Evolutionary conservation across 2,888 invertebrate genomes (phyloP).

Genomic region (Aleiodes alternator): DNA sequence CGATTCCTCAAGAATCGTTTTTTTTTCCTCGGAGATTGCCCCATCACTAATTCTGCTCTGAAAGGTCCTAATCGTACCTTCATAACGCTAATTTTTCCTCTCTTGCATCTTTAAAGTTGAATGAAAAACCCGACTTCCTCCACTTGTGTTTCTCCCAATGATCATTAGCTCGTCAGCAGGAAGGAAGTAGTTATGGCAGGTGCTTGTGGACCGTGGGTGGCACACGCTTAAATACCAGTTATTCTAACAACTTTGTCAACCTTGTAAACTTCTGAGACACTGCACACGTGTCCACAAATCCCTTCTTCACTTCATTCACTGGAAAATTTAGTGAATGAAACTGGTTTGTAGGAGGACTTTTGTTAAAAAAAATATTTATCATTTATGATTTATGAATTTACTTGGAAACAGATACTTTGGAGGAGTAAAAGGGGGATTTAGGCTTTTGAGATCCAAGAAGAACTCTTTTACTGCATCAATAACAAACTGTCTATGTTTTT

Average conservation of each 20-base stretch:
- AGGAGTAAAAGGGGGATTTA: background rate
- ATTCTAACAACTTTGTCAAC: slow-evolving; percentile 19
- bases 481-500: background rate
- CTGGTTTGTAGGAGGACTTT: background rate
- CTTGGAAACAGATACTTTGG: slow-evolving; percentile 11
- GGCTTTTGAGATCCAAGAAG: slow-evolving; percentile 4
- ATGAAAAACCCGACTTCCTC: background rate
- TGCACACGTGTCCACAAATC: slow-evolving; percentile 19
- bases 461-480: slow-evolving; percentile 1
- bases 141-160: slow-evolving; percentile 9
- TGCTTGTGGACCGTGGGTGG: slow-evolving; percentile 53
- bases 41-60: too few relatives aligned
- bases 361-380: background rate
- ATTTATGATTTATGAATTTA: slow-evolving; percentile 18
- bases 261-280: slow-evolving; percentile 4
- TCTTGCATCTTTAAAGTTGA: too few relatives aligned
- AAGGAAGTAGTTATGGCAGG: slow-evolving; percentile 55
- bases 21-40: too few relatives aligned
- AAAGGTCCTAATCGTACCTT: too few relatives aligned
- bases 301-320: background rate
- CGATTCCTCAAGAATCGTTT: too few relatives aligned
- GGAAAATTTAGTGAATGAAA: slow-evolving; percentile 12
- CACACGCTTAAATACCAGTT: slow-evolving; percentile 34
- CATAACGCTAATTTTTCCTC: too few relatives aligned
- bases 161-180: slow-evolving; percentile 45